A percentile compares a stretch with the other conserved stretches of the same genome.
Evolutionary conservation across 2,113 vertebrate species (phyloP).

Genomic region (Picathartes gymnocephalus): DNA sequence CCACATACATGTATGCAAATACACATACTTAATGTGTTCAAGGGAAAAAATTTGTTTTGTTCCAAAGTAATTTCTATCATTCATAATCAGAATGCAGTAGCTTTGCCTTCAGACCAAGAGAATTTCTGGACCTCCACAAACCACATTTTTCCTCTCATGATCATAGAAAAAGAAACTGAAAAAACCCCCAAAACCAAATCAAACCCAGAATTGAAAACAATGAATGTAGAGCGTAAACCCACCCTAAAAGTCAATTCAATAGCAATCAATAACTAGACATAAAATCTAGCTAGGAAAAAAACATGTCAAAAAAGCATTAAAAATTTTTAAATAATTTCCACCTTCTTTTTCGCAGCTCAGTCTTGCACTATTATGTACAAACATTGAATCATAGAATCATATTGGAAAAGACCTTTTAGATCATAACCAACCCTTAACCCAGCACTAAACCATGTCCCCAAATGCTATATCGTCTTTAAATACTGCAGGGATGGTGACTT

Average conservation of each 20-base stretch:
- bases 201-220: background rate
- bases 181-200: rapidly evolving
- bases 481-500: background rate
- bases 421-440: background rate
- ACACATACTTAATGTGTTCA: rapidly evolving
- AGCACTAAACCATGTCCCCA: background rate
- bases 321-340: background rate
- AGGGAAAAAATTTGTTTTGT: background rate
- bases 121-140: background rate
- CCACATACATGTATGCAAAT: background rate
- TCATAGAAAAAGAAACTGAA: background rate
- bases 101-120: background rate
- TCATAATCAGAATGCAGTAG: background rate
- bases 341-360: background rate
- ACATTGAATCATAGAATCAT: background rate
- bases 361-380: background rate
- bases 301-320: background rate
- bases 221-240: rapidly evolving
- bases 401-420: background rate
- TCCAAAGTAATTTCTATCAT: background rate
- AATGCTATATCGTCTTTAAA: background rate
- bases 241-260: background rate
- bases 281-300: background rate
- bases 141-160: background rate
- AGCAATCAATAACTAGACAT: background rate